Percentiles rank a stretch among this genome's conserved stretches.
Conservation (phyloP, 2,797 vertebrate species). For the Aphelocoma californica region DNA sequence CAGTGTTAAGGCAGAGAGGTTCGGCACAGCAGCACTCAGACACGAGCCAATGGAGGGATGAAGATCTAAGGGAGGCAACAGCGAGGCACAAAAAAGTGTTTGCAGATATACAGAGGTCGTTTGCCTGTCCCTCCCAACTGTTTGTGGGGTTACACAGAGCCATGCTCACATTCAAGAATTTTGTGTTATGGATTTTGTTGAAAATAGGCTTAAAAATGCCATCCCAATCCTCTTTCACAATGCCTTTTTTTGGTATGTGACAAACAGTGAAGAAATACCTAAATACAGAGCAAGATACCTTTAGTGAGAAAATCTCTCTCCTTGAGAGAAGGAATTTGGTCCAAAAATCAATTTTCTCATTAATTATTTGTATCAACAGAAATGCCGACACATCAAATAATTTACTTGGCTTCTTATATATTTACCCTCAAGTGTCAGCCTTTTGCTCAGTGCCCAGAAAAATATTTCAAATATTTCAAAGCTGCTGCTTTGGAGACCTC, state of each 20-base stretch:
- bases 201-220: neutral
- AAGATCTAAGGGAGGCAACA: neutral
- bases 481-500: neutral
- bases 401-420: neutral
- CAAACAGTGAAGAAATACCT: neutral
- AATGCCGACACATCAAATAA: neutral
- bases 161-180: neutral
- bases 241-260: neutral
- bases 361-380: constrained; percentile 18
- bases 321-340: neutral
- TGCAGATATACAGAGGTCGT: neutral
- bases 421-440: neutral
- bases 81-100: neutral
- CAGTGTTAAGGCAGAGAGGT: neutral
- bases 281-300: neutral
- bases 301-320: neutral
- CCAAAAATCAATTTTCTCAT: constrained; percentile 1
- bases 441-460: neutral
- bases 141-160: neutral
- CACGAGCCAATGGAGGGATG: fast-evolving
- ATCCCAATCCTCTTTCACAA: neutral
- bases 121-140: neutral
- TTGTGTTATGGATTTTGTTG: neutral
- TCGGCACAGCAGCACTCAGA: neutral
- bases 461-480: neutral